Evolutionary conservation across 2,888 invertebrate genomes (phyloP).

Genomic region (Dromius quadrimaculatus): DNA sequence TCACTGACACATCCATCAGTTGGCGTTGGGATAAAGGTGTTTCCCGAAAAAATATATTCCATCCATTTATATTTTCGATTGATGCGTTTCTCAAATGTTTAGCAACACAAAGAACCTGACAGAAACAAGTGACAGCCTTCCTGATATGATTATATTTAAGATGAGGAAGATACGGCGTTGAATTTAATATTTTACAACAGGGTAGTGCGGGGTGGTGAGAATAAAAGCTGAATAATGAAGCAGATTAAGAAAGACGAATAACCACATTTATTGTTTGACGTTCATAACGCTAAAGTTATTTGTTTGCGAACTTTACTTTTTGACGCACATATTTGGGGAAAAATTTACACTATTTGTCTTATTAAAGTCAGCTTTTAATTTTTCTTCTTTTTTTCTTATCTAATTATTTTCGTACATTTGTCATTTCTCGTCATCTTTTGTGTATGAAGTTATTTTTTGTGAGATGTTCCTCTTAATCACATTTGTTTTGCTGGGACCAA

Average conservation of each 20-base stretch:
- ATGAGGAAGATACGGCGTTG: constrained; percentile 8
- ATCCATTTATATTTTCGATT: constrained; percentile 31
- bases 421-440: constrained; percentile 28
- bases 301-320: constrained; percentile 34
- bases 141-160: constrained; percentile 33
- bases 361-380: constrained; percentile 39
- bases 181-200: constrained; percentile 39
- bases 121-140: constrained; percentile 27
- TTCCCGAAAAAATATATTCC: too few species aligned
- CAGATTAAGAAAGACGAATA: constrained; percentile 41
- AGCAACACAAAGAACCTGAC: constrained; percentile 26
- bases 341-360: constrained; percentile 30
- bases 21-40: too few species aligned
- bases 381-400: constrained; percentile 34
- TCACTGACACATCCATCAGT: too few species aligned
- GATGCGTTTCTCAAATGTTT: constrained; percentile 35
- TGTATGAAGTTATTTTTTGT: constrained; percentile 31
- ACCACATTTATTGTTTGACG: constrained; percentile 37
- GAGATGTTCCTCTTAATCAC: too few species aligned
- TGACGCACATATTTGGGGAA: constrained; percentile 17
- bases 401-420: constrained; percentile 39
- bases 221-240: constrained; percentile 31
- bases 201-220: not conserved
- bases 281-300: constrained; percentile 40
- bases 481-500: too few species aligned